Evolutionary conservation across 2,113 vertebrate species (phyloP), one percentile per base, ranked within the genome.

Genomic region (Platysternon megacephalum): DNA sequence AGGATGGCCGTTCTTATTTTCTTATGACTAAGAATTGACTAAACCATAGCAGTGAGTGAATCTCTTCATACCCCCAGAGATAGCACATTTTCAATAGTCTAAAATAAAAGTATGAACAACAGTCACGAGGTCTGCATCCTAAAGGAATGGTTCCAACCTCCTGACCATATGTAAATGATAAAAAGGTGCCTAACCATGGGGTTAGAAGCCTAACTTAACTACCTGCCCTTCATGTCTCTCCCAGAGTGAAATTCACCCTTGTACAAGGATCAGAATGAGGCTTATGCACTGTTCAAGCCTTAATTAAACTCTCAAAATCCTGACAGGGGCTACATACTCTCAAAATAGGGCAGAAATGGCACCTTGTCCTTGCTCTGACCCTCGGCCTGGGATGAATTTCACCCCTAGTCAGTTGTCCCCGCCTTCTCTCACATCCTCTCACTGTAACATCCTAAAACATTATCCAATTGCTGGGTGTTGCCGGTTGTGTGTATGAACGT

Each of bases 191-290:
- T 97, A 82, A 3, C 11, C 19, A 44, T 46, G 46, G 80, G 4
- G 82, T 95, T 89, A 92, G 58, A 85, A 89, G n/a, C n/a, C 79
- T 56, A 91, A 39, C 87, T 89, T 90, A 85, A 84, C 85, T 93
- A 68, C 82, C 91, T 87, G 88, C n/a, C 90, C 51, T 90, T 95
- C 28, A 84, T 46, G 94, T 86, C n/a, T 76, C 24, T 48, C 78
- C 95, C 79, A 55, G 86, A 92, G 93, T 11, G 32, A 44, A 91
- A 22, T 42, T 84, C 83, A 44, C 49, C 80, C 55, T 94, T n/a
- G 5, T 5, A 21, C 39, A 74, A 42, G 39, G n/a, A 42, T 42
- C 68, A 74, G n/a, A 21, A n/a, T 74, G 68, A 95, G 95, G 28
- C 48, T 93, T 2, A 39, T 94, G 21, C 2, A 76, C 6, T 5